Base-by-base conservation (phyloP, 2,113 vertebrate species). In the Alethe castanea region DNA sequence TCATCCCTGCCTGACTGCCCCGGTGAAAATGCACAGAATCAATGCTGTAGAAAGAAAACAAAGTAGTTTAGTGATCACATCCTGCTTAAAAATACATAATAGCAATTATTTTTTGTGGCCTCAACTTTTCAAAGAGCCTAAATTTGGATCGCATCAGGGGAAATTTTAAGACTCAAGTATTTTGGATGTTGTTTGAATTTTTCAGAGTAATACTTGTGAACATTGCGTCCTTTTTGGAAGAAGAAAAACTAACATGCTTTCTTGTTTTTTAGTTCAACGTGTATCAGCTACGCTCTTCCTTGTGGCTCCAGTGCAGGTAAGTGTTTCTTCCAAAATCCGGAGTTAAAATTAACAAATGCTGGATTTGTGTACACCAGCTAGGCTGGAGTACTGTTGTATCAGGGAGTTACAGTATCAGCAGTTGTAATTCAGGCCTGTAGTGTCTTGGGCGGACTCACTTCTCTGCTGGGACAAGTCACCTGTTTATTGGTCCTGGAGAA, bases 11-110 rank as follows among this genome's bases (percentile, higher is more conserved):
- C 3, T 3, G 5, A 3, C 59, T 67, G 25, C 17, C 15, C 5
- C 0, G 0, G 9, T 26, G 18, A 2, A 26, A 17, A 0, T 1
- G 17, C 2, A 5, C 3, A 1, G 22, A 36, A 8, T 13, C 1
- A 0, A 20, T 59, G 10, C 6, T 28, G 5, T 36, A 16, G 19
- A 3, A 67, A 18, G 12, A 3, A 67, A 28, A n/a, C 2, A 0
- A 2, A n/a, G 3, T 5, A 11, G 2, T 23, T 29, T 0, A 13
- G 3, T 9, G 2, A 12, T 50, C 18, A 1, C 11, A 3, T 33
- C 5, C 11, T 13, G 11, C 29, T 56, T 20, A 20, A 81, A 72
- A 69, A 36, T 5, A 4, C 0, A 1, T 10, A 2, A 2, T 23
- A 19, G 16, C 2, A 11, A 0, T 23, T 67, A 15, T 5, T 77